Conservation (phyloP, 2,797 vertebrate species). For the Parambassis ranga region DNA sequence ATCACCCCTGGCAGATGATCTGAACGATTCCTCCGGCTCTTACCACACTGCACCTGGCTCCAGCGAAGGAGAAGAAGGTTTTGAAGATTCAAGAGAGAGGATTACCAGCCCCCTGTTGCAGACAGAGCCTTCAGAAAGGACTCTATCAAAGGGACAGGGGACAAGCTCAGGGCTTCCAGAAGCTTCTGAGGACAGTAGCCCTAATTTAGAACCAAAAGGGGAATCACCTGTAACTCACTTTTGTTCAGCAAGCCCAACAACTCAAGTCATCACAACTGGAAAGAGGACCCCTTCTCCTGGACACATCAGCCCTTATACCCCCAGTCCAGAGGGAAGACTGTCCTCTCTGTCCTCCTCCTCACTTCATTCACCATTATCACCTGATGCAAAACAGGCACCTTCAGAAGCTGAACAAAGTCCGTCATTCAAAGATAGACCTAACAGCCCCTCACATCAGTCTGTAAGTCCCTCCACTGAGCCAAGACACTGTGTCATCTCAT, state of each 20-base stretch:
- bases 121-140: constrained; percentile 29
- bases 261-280: constrained; percentile 20
- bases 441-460: constrained; percentile 44
- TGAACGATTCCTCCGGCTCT: constrained; percentile 80
- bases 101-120: constrained; percentile 44
- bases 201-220: constrained; percentile 37
- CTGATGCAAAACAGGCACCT: constrained; percentile 16
- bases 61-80: constrained; percentile 84
- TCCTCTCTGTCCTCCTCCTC: constrained; percentile 58
- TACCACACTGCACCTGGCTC: constrained; percentile 80
- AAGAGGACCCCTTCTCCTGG: constrained; percentile 56
- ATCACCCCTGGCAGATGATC: constrained; percentile 70
- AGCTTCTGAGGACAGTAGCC: constrained; percentile 11
- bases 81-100: constrained; percentile 77
- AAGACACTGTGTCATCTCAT: constrained; percentile 22
- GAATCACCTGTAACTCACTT: constrained; percentile 26
- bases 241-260: constrained; percentile 1
- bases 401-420: constrained; percentile 46
- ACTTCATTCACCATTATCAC: constrained; percentile 41
- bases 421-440: constrained; percentile 33
- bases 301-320: constrained; percentile 30
- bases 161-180: constrained; percentile 28
- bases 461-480: constrained; percentile 39
- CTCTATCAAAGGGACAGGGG: constrained; percentile 18
- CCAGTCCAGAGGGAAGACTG: constrained; percentile 31